Evolutionary conservation across 2,888 invertebrate genomes (phyloP).

Genomic region (Melikaiella ostensackeni): DNA sequence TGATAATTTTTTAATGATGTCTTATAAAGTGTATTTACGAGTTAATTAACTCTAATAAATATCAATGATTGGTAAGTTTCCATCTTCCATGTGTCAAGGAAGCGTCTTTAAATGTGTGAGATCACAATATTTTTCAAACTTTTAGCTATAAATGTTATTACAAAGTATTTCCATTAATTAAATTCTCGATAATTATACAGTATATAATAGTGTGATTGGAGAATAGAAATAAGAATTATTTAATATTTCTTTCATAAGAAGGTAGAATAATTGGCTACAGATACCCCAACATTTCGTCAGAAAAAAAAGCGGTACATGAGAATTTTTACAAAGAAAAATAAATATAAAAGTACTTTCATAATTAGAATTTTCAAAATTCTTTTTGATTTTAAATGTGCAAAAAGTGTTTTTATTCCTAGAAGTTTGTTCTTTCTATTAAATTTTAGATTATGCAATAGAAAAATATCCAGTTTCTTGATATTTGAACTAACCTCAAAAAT

Average conservation of each 20-base stretch:
- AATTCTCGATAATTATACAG: neutral
- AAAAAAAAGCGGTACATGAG: neutral
- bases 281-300: neutral
- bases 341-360: neutral
- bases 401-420: neutral
- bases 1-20: neutral
- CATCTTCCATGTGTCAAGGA: constrained; percentile 4
- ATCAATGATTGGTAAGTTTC: constrained; percentile 5
- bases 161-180: neutral
- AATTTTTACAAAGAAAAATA: neutral
- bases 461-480: too few relatives aligned
- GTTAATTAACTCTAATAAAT: neutral
- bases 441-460: too few relatives aligned
- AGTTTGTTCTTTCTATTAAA: neutral
- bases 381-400: neutral
- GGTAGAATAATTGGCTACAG: neutral
- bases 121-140: neutral
- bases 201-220: neutral
- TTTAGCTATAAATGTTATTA: neutral
- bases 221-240: neutral
- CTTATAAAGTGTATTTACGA: neutral
- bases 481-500: too few relatives aligned
- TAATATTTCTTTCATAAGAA: neutral
- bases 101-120: neutral
- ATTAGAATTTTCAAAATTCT: neutral